phyloP scores from a whole-genome alignment of 1,140 invertebrate genomes.

The Chrysomallon squamiferum region DNA sequence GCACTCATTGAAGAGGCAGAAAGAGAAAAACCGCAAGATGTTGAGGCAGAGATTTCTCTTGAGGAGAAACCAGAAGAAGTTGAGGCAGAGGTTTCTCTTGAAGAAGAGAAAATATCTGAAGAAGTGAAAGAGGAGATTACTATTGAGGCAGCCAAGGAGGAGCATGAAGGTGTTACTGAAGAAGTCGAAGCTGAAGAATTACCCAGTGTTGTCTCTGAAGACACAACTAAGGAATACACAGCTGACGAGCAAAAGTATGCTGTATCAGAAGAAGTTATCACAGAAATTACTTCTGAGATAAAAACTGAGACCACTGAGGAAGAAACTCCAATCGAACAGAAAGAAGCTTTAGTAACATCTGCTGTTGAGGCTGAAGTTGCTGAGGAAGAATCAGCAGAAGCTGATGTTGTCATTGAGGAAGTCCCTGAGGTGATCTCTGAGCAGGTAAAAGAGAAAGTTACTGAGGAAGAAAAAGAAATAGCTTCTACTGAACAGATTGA shows the following conservation, averaged over 20 bases:
- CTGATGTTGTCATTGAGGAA: too few relatives aligned
- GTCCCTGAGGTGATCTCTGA: too few relatives aligned
- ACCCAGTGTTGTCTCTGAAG: background rate
- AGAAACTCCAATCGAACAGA: background rate
- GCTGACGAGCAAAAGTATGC: constrained; percentile 12
- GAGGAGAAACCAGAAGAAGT: too few relatives aligned
- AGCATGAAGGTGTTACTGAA: constrained; percentile 13
- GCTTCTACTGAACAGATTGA: constrained; percentile 1
- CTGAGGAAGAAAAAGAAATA: constrained; percentile 23
- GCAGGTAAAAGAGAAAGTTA: too few relatives aligned
- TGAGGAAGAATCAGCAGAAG: constrained; percentile 4
- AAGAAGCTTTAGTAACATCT: too few relatives aligned
- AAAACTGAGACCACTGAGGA: constrained; percentile 4
- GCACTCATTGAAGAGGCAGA: too few relatives aligned
- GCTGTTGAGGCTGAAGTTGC: background rate
- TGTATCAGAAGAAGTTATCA: background rate
- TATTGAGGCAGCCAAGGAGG: constrained; percentile 12
- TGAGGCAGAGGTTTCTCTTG: too few relatives aligned
- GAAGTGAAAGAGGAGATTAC: constrained; percentile 9
- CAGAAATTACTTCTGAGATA: constrained; percentile 8
- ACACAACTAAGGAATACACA: constrained; percentile 5
- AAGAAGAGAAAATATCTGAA: too few relatives aligned
- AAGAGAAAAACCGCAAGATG: too few relatives aligned
- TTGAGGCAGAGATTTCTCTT: too few relatives aligned
- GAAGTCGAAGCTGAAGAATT: constrained; percentile 19